phyloP scores from a whole-genome alignment of 2,797 vertebrate genomes.

The Rhabdomys pumilio region DNA sequence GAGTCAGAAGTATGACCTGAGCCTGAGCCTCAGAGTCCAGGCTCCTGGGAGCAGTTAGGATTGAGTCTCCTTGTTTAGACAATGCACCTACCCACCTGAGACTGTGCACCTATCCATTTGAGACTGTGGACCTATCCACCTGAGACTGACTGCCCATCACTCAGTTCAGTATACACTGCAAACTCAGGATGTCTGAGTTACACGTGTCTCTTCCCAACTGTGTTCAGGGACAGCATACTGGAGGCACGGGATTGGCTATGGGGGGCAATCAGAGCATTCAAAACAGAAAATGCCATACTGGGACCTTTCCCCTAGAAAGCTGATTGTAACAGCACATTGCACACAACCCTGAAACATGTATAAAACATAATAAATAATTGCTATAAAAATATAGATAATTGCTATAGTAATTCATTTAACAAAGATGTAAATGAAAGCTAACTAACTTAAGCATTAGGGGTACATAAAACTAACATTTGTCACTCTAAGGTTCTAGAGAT shows the following conservation, averaged over 20 bases:
- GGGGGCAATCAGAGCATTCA: background rate
- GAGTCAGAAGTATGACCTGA: slow-evolving; percentile 33
- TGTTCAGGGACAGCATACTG: background rate
- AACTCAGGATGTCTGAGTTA: background rate
- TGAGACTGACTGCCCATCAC: background rate
- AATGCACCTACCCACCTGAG: background rate
- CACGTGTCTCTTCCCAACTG: background rate
- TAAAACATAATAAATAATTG: background rate
- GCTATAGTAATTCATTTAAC: slow-evolving; percentile 52
- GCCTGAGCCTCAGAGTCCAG: slow-evolving; percentile 16
- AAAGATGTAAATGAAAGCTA: slow-evolving; percentile 62
- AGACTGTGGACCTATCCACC: background rate
- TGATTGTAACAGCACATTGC: background rate
- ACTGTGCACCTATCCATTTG: too few relatives aligned
- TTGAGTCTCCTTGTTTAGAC: background rate
- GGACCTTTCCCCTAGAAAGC: background rate
- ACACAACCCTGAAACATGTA: slow-evolving; percentile 48
- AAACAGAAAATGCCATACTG: slow-evolving; percentile 24
- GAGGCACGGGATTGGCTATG: background rate
- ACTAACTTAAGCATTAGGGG: slow-evolving; percentile 37
- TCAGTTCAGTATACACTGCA: background rate
- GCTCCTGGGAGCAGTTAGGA: slow-evolving; percentile 11
- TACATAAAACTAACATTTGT: background rate
- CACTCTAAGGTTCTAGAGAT: background rate
- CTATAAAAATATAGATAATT: background rate